Evolutionary conservation across 23 tunicate species (phyloP).

Genomic region (Ciona savignyi): DNA sequence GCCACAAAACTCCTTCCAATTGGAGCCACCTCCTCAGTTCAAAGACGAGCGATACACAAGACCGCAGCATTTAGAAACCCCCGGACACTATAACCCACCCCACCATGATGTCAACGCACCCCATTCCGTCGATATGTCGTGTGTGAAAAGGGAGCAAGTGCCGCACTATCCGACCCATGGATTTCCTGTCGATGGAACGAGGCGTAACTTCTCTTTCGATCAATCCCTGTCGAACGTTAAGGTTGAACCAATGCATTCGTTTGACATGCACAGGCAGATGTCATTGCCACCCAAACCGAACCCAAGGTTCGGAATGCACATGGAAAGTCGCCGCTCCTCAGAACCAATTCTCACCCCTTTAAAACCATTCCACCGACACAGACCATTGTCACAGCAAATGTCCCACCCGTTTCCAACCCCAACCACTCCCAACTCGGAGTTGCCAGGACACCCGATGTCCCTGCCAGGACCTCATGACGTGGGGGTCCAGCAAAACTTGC

Average conservation of each 20-base stretch:
- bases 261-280: conserved; percentile 60
- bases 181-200: conserved; percentile 20
- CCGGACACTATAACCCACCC: background rate
- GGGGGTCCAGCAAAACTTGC: conserved; percentile 7
- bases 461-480: background rate
- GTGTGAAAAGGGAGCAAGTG: conserved; percentile 8
- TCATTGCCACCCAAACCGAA: conserved; percentile 43
- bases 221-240: conserved; percentile 25
- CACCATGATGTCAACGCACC: conserved; percentile 1
- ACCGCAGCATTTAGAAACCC: background rate
- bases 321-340: conserved; percentile 46
- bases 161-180: background rate
- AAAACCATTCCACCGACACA: conserved; percentile 22
- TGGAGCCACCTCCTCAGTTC: background rate
- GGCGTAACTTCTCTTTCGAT: conserved; percentile 39
- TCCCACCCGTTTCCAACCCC: conserved; percentile 28
- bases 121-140: background rate
- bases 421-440: conserved; percentile 5
- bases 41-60: background rate
- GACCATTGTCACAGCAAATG: conserved; percentile 13
- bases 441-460: conserved; percentile 2
- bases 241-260: conserved; percentile 30
- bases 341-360: conserved; percentile 48
- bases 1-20: background rate
- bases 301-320: background rate